Base-by-base conservation (phyloP, 2,888 invertebrate genomes). In the Agrochola lota region DNA sequence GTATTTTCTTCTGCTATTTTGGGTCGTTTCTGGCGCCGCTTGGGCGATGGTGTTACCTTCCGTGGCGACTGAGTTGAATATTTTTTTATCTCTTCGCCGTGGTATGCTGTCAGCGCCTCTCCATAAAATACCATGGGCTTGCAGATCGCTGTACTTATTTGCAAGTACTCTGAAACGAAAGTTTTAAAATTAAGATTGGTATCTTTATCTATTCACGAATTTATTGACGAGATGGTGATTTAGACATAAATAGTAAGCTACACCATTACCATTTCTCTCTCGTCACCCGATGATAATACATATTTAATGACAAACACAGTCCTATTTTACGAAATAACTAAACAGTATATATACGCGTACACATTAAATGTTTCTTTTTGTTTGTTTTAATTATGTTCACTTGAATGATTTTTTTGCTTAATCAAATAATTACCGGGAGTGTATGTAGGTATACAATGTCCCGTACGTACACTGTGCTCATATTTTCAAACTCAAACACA, bases 101-200 rank as follows among this genome's bases (percentile, higher is more conserved):
- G 17, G 26, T 26, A 79, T 17, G 8, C 15, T 35, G 77, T 77
- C 0, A 0, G 0, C 1, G 55, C 35, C 4, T 71, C 17, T 5
- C 4, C n/a, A 1, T 12, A 77, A 0, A 1, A 26, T 26, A 62
- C 8, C 2, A 0, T 0, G 0, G 77, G 68, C 0, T 3, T 1
- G 35, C 77, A 77, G 12, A 9, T 0, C 17, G 46, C 23, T 23
- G 71, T 77, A 23, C 60, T 35, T 26, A 77, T 46, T 80, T 71
- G 80, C 35, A 12, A 23, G 62, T 57, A 77, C 7, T 1, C 80
- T 80, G 62, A 63, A 77, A 77, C 1, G 15, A 79, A 62, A 46
- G 2, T 40, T 40, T 26, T 1, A 30, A 30, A 26, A 74, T 30
- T 49, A 72, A 26, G 12, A 3, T 40, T n/a, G 8, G 1, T 46